Percentiles rank a stretch among this genome's conserved stretches.
phyloP scores from a whole-genome alignment of 2,797 vertebrate species.

The Apodemus agrarius region DNA sequence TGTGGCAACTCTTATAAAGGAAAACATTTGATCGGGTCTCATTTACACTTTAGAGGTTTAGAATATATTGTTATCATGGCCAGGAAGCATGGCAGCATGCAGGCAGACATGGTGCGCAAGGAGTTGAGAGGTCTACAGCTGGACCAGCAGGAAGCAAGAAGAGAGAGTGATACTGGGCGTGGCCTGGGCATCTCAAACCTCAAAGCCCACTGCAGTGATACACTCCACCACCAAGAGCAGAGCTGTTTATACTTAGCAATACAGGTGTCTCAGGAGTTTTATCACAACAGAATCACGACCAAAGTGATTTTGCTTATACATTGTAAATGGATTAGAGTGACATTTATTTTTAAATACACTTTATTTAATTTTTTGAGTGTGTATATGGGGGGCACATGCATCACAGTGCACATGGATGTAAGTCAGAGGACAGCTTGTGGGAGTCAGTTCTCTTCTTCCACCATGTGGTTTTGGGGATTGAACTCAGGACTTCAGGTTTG shows the following conservation, averaged over 20 bases:
- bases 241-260: background rate
- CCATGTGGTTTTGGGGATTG: too few species aligned
- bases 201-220: background rate
- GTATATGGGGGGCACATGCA: background rate
- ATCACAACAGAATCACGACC: background rate
- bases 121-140: background rate
- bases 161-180: background rate
- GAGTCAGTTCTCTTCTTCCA: background rate
- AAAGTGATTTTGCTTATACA: background rate
- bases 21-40: background rate
- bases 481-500: background rate
- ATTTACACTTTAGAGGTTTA: background rate
- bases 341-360: background rate
- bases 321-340: background rate
- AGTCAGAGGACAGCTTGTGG: background rate
- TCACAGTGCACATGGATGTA: background rate
- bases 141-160: background rate
- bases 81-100: background rate
- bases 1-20: background rate
- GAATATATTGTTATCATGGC: background rate
- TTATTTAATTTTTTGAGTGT: background rate
- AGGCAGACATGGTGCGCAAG: background rate
- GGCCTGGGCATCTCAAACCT: background rate
- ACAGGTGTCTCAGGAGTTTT: background rate
- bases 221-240: background rate